These are phyloP conservation scores for Syngnathoides biaculeatus DNA, from an alignment of 2,113 vertebrate species.

Conservation along the genomic window DNA sequence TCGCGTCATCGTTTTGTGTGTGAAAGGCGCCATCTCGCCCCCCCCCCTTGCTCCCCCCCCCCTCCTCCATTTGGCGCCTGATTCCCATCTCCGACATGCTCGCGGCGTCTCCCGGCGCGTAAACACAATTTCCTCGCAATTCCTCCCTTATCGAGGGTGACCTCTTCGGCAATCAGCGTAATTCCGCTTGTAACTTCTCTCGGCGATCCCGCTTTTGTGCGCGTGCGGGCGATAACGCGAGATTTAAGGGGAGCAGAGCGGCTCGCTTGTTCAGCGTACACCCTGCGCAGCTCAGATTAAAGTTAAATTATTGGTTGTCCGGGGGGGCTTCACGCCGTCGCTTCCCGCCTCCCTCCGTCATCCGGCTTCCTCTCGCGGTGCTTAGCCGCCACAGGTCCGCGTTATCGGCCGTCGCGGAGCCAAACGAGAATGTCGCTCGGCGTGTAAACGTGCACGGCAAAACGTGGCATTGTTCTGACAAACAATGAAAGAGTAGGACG, in stretches of 20 bases:
- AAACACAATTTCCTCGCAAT: slow-evolving; percentile 43
- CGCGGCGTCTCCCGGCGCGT: slow-evolving; percentile 28
- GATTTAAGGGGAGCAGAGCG: slow-evolving; percentile 45
- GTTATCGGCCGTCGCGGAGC: slow-evolving; percentile 5
- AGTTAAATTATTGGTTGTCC: slow-evolving; percentile 55
- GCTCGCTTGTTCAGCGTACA: slow-evolving; percentile 22
- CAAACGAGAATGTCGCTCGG: slow-evolving; percentile 12
- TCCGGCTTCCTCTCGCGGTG: slow-evolving; percentile 39
- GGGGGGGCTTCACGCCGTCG: slow-evolving; percentile 34
- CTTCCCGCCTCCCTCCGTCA: slow-evolving; percentile 48
- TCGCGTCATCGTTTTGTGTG: not conserved
- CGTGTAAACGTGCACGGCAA: slow-evolving; percentile 8
- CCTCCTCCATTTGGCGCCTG: not conserved
- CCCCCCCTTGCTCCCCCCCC: slow-evolving; percentile 15
- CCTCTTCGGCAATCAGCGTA: slow-evolving; percentile 51
- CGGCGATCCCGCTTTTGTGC: slow-evolving; percentile 21
- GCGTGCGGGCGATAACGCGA: slow-evolving; percentile 53
- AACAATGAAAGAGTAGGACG: not conserved
- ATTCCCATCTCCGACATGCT: slow-evolving; percentile 17
- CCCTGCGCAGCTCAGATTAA: slow-evolving; percentile 68
- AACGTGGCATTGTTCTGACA: not conserved
- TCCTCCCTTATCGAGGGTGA: slow-evolving; percentile 42
- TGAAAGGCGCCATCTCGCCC: slow-evolving; percentile 13
- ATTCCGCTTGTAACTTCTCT: slow-evolving; percentile 44
- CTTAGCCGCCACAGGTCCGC: slow-evolving; percentile 26